A percentile compares a stretch with the other conserved stretches of the same genome.
phyloP scores from a whole-genome alignment of 2,888 invertebrate species.

The Xestia c-nigrum region DNA sequence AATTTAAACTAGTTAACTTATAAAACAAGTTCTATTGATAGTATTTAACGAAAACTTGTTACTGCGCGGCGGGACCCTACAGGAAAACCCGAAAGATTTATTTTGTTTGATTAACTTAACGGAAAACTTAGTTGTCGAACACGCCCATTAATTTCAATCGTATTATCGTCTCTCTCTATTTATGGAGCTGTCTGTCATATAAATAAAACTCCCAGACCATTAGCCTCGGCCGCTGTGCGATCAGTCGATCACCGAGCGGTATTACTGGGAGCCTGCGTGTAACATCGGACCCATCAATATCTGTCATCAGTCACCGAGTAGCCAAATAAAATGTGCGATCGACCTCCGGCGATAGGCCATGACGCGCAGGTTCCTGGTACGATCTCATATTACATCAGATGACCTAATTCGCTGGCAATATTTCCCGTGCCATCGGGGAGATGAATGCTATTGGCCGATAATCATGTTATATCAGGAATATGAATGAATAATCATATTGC shows the following conservation, averaged over 20 bases:
- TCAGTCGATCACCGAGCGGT: constrained; percentile 77
- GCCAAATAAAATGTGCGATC: constrained; percentile 87
- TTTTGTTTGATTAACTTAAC: constrained; percentile 69
- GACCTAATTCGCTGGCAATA: constrained; percentile 80
- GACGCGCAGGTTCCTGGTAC: constrained; percentile 78
- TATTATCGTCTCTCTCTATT: constrained; percentile 80
- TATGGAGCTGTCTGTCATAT: constrained; percentile 85
- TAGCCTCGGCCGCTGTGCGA: constrained; percentile 76
- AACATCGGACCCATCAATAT: constrained; percentile 85
- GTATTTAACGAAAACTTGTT: constrained; percentile 45
- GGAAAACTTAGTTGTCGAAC: constrained; percentile 74
- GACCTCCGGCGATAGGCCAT: constrained; percentile 74
- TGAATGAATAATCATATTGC: constrained; percentile 36
- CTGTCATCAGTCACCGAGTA: constrained; percentile 86
- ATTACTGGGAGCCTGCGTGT: constrained; percentile 78
- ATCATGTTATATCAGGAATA: constrained; percentile 37
- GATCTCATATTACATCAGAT: constrained; percentile 81
- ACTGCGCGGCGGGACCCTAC: constrained; percentile 31
- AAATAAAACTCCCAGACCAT: constrained; percentile 84
- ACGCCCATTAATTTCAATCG: constrained; percentile 81
- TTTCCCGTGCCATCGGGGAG: constrained; percentile 69
- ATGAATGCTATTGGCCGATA: constrained; percentile 60
- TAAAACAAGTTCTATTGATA: constrained; percentile 18
- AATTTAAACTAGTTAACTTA: constrained; percentile 18
- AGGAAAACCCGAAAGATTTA: constrained; percentile 66